A percentile compares a stretch with the other conserved stretches of the same genome.
Evolutionary conservation across 2,113 vertebrate genomes (phyloP).

Genomic region (Elaphurus davidianus): DNA sequence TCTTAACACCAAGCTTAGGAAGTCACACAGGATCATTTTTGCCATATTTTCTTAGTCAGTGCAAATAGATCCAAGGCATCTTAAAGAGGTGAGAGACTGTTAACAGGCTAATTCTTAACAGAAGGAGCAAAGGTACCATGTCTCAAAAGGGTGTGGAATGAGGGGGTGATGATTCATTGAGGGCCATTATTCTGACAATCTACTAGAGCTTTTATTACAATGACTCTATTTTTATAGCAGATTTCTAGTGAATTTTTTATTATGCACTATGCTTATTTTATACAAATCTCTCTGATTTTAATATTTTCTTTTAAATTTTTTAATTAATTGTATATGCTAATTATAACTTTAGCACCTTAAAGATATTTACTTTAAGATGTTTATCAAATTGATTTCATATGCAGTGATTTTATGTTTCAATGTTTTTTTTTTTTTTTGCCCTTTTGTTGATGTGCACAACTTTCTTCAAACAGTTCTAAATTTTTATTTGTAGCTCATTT

Average conservation of each 20-base stretch:
- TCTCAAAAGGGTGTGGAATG: background rate
- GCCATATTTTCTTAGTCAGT: background rate
- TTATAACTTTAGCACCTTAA: background rate
- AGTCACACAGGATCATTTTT: background rate
- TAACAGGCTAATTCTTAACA: background rate
- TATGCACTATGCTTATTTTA: background rate
- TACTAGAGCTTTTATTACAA: background rate
- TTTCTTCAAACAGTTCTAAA: background rate
- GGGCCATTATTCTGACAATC: background rate
- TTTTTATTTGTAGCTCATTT: background rate
- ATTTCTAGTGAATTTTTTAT: background rate
- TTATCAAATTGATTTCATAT: background rate
- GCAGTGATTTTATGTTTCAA: background rate
- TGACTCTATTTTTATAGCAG: background rate
- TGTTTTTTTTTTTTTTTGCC: background rate
- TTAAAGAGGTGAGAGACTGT: background rate
- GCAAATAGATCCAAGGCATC: background rate
- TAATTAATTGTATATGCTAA: background rate
- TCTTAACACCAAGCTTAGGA: background rate
- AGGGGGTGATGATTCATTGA: background rate
- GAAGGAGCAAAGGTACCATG: background rate
- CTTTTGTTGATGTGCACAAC: background rate
- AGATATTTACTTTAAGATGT: background rate
- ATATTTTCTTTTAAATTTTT: background rate
- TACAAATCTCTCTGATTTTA: background rate